Evolutionary conservation across 2,888 invertebrate genomes (phyloP), one percentile per base, ranked within the genome.

Genomic region (Sylvicola cinctus): DNA sequence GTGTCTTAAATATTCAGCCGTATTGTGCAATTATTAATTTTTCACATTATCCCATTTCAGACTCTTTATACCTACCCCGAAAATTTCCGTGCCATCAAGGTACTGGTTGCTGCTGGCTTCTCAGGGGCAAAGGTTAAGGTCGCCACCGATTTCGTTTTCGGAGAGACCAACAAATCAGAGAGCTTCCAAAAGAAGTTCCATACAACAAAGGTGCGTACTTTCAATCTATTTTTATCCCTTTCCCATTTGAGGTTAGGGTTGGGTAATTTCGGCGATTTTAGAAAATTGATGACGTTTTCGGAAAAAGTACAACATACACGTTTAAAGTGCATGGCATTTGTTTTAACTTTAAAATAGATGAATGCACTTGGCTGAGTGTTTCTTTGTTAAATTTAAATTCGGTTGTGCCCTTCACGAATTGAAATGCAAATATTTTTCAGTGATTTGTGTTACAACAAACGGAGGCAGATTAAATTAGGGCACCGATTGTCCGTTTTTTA

Each of bases 11-110:
- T n/a, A n/a, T n/a, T n/a, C n/a, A n/a, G n/a, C n/a, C n/a, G n/a
- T 20, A 20, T 20, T 6, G 8, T 6, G 20, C 8, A 20, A 20
- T 20, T 20, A 20, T 6, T 20, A 4, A 20, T 20, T 20, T 20
- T 20, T 20, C 20, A 20, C 7, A 11, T 40, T 10, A 17, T 16
- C 30, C 7, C 35, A 33, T 43, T 45, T 13, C 44, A 58, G 58
- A 93, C 88, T 62, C 72, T 98, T 55, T 96, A 91, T 70, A 93
- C 95, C 59, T 91, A 91, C 67, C 83, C 88, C 50, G 85, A 88
- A 62, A 96, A 93, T 71, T 95, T 93, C 71, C 81, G 96, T 62
- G 91, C 95, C 48, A 85, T 80, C 63, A 98, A 98, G 68, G 87
- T 80, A 55, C 75, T 95, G 57, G 88, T 96, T 59, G 95, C 96